Evolutionary conservation across 2,888 invertebrate species (phyloP), one percentile per base, ranked within the genome.

Genomic region (Sepioteuthis lessoniana): DNA sequence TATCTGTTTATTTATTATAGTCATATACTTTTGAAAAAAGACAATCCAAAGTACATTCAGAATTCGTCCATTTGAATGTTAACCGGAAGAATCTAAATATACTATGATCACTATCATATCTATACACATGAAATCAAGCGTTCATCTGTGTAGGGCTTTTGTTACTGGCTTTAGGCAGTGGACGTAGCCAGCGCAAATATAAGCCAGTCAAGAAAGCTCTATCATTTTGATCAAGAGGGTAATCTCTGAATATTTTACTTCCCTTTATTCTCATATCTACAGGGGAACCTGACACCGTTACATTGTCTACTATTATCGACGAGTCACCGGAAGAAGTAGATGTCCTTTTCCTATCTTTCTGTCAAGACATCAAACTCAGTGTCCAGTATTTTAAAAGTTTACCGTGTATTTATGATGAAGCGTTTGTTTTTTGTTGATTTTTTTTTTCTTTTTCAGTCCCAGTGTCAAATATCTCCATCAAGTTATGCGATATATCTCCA

Each of bases 231-330:
- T 76, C 76, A 76, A 35, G 76, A 76, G n/a, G 13, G n/a, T 76
- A 76, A 76, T 76, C 76, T n/a, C 76, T 76, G 76, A 76, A 76
- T 76, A 76, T 76, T 76, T n/a, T n/a, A 76, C 76, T 76, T 76
- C n/a, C n/a, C n/a, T 76, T 76, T 76, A 76, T 76, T 35, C n/a
- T 76, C 76, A 2, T 35, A 76, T 76, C 76, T n/a, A 76, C n/a
- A 13, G 76, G 76, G n/a, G 42, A 76, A 76, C 76, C 16, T n/a
- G 76, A 76, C 76, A 76, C 76, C 76, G 35, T 76, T n/a, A 16
- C 35, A 76, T 76, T 76, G 76, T 76, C 35, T 35, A n/a, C 76
- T n/a, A n/a, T 76, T 35, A 76, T 76, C 76, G 35, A 35, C 76
- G n/a, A 16, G n/a, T 76, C 76, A 76, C 76, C 76, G 76, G 76